Evolutionary conservation across 2,888 invertebrate genomes (phyloP), one percentile per base, ranked within the genome.

Genomic region (Erebia aethiops): DNA sequence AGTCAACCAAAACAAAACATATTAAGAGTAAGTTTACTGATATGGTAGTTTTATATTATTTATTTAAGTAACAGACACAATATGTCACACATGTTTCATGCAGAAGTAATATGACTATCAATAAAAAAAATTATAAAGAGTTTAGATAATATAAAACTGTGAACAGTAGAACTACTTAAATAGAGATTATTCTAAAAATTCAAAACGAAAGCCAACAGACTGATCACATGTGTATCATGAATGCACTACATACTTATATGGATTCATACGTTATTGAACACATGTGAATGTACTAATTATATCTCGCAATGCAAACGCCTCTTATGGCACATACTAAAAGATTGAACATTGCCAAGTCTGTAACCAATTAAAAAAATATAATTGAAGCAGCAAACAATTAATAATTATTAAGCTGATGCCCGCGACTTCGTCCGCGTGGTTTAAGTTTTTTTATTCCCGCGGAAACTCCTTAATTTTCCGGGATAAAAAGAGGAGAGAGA

Each of bases 1-100:
- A 49, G 21, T 21, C 7, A 62, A 62, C 21, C 46, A 62, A 49
- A 62, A 62, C 21, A 62, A 60, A 58, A 46, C 46, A 54, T 18
- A 46, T 11, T 46, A 62, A 14, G 21, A 46, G 18, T 57, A 18
- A 10, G 16, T 54, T 56, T 52, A 52, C 61, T 46, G 46, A 61
- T 61, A 61, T 46, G 16, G 13, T 9, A 14, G 58, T 35, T 35
- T 61, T 43, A 61, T 61, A 16, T 9, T 18, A 54, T 4, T 5
- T 18, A 18, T 16, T 14, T 14, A 35, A 7, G 35, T 35, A 61
- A 49, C 21, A 49, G 62, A 46, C 7, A 35, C 35, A n/a, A n/a
- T n/a, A 35, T 35, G 7, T 7, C 35, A 35, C 35, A 46, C 3
- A 46, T 46, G 9, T 46, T 16, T 26, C 9, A 18, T 9, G 16